A percentile compares a stretch with the other conserved stretches of the same genome.
Conservation (phyloP, 2,888 invertebrate species). For the Periphyllus acericola region DNA sequence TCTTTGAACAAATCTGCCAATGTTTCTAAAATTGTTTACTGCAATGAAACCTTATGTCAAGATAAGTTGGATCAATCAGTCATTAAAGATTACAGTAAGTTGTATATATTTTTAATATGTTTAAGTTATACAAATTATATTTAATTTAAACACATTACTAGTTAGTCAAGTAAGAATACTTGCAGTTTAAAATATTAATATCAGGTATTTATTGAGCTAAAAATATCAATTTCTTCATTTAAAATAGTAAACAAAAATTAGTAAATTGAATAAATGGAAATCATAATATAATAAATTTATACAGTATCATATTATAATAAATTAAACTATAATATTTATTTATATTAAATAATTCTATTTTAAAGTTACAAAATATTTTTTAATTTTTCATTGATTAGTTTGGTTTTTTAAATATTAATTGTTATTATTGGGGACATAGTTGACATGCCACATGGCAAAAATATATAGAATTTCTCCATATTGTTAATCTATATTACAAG, state of each 20-base stretch:
- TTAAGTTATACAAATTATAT: neutral
- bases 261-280: neutral
- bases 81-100: constrained; percentile 32
- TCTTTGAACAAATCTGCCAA: constrained; percentile 36
- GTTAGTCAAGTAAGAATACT: too few relatives aligned
- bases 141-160: neutral
- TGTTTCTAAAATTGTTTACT: constrained; percentile 49
- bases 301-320: too few relatives aligned
- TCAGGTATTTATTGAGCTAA: too few relatives aligned
- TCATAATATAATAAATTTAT: too few relatives aligned
- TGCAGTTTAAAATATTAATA: too few relatives aligned
- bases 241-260: neutral
- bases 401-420: neutral
- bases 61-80: constrained; percentile 28
- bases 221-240: too few relatives aligned
- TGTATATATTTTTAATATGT: neutral
- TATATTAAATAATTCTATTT: neutral
- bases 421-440: neutral
- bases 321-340: too few relatives aligned
- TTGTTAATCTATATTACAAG: too few relatives aligned
- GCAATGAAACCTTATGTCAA: constrained; percentile 39
- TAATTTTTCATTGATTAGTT: neutral
- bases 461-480: too few relatives aligned
- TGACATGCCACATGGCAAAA: too few relatives aligned
- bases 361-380: neutral